phyloP scores from a whole-genome alignment of 2,113 vertebrate species.

The Carassius auratus region DNA sequence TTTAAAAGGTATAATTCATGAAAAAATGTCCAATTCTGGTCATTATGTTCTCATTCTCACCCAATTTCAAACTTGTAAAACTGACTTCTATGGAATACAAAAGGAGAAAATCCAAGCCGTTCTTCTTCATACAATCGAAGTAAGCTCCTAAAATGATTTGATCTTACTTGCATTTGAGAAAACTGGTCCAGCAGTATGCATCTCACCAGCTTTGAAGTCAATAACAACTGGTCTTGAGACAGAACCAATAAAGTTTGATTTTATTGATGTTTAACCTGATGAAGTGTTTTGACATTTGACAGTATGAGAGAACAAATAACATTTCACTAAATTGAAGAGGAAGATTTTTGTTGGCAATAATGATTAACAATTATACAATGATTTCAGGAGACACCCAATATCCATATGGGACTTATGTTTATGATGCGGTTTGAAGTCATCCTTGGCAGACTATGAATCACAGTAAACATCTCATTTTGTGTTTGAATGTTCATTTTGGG shows the following conservation, averaged over 20 bases:
- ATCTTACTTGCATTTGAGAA: background rate
- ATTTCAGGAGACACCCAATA: background rate
- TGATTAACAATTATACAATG: background rate
- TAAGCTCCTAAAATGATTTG: background rate
- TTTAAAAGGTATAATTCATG: background rate
- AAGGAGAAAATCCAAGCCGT: background rate
- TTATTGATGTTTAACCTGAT: background rate
- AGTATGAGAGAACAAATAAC: background rate
- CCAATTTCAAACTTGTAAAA: background rate
- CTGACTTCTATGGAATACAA: background rate
- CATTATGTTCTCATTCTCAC: background rate
- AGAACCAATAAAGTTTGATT: background rate
- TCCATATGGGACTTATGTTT: background rate
- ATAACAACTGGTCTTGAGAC: too few species aligned
- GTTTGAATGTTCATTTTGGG: background rate
- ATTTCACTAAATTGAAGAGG: background rate
- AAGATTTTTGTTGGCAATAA: background rate
- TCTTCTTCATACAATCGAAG: background rate
- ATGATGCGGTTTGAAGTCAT: background rate
- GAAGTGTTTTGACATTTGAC: background rate
- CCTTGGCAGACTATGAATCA: background rate
- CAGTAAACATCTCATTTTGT: background rate
- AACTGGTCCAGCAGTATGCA: background rate
- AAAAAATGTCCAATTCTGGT: background rate
- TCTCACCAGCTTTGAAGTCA: too few species aligned